Evolutionary conservation across 2,888 invertebrate species (phyloP), one percentile per base, ranked within the genome.

Genomic region (Melieria omissa): DNA sequence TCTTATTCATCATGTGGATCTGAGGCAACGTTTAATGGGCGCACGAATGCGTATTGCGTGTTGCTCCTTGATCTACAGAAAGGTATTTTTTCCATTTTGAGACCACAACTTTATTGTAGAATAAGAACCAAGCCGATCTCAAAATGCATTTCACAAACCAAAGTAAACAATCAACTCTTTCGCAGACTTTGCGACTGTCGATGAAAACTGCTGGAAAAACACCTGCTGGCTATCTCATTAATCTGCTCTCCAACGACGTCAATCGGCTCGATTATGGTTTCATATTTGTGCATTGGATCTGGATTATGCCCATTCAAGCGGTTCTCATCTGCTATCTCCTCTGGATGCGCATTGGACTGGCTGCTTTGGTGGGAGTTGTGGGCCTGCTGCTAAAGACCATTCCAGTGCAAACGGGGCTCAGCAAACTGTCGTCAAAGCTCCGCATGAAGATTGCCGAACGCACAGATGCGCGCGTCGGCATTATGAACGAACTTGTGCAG

Each of bases 401-500:
- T 73, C 96, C 97, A 0, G 89, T 96, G 46, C 96, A 98, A 89
- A 93, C 86, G 12, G 85, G 84, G 2, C 73, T 88, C 3, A 87
- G 86, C 73, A 85, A 84, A 67, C 72, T 87, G 44, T 82, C 86
- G 3, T 86, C 88, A 1, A 82, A 81, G 61, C 76, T 88, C 8
- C 91, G 98, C 75, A 90, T 91, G 84, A 91, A 91, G 81, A 95
- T 95, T 0, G 97, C 98, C 0, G 88, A 89, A 75, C 90, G 93
- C 84, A 97, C 97, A 0, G 98, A 98, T 86, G 93, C 93, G 80
- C 90, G 98, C 75, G 94, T 98, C 57, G 91, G 95, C 67, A 89
- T 97, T 64, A 98, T 98, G 96, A 96, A 94, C 84, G 98, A 99
- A 89, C 93, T 98, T 78, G 93, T 98, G 75, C 91, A 91, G 72